Conservation (phyloP, 2,797 vertebrate species). For the Ammospiza maritima region DNA sequence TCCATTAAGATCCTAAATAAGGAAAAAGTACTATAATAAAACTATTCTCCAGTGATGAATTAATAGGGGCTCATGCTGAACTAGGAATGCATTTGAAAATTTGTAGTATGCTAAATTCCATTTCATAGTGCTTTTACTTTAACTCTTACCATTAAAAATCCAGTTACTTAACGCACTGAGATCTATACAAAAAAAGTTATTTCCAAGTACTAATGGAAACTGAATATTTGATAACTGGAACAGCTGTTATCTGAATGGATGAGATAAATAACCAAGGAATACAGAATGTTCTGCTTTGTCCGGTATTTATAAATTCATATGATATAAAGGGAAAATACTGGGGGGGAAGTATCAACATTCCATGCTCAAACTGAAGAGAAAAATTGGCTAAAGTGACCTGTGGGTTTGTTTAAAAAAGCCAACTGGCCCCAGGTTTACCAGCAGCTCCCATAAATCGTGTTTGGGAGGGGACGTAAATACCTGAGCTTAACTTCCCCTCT, state of each 20-base stretch:
- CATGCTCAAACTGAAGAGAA: neutral
- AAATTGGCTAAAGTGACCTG: neutral
- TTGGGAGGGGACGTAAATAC: neutral
- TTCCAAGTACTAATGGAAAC: constrained; percentile 26
- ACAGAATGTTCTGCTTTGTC: neutral
- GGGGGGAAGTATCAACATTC: neutral
- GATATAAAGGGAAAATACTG: neutral
- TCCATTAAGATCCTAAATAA: constrained; percentile 28
- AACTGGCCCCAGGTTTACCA: neutral
- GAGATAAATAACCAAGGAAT: neutral
- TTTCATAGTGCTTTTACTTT: constrained; percentile 36
- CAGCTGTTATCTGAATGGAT: neutral
- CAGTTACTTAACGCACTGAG: neutral
- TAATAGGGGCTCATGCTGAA: neutral
- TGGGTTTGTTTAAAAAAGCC: neutral
- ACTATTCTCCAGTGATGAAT: constrained; percentile 2
- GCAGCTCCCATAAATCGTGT: neutral
- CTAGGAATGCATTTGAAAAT: neutral
- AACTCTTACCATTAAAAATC: constrained; percentile 19
- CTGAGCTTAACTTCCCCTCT: neutral
- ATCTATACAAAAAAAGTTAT: neutral
- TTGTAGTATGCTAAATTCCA: neutral
- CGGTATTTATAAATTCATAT: neutral
- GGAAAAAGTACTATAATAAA: constrained; percentile 22
- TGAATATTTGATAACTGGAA: constrained; percentile 9